Evolutionary conservation across 2,888 invertebrate genomes (phyloP), one percentile per base, ranked within the genome.

Genomic region (Chalcis sispes): DNA sequence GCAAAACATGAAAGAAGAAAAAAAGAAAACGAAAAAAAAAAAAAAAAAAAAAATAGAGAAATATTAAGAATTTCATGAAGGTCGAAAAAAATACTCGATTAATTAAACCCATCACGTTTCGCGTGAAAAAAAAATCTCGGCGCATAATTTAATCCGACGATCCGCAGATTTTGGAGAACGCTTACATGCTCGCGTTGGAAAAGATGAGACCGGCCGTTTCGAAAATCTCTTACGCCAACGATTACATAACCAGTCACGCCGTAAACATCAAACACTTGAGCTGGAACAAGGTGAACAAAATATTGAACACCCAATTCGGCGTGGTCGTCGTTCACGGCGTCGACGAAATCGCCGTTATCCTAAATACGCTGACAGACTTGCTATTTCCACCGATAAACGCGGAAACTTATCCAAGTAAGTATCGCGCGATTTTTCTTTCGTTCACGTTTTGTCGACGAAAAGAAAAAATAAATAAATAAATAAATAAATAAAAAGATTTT

Each of bases 331-430:
- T 94, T 23, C 90, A 90, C 80, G 91, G 93, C 69, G 91, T 95
- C 23, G 94, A 94, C 85, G 90, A 90, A 2, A 93, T 94, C 58
- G 92, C 94, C 20, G 90, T 91, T 1, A 88, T 93, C 75, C 94
- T 95, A 23, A 94, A 95, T 89, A 92, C 92, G 75, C 90, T 94
- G 79, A 89, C 95, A 10, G 94, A 95, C 88, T 93, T 93, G 84
- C 95, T 94, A 86, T 91, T 95, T 80, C 95, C 93, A 25, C 89
- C 91, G 87, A 81, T 89, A 86, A 76, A 52, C 52, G 79, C 82
- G 20, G 85, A 85, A 56, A 13, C 79, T 18, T 29, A 65, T 3
- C 46, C 71, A 52, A 81, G 85, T 85, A 15, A 2, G 27, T 48
- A 8, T 79, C n/a, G 27, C 56, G n/a, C n/a, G n/a, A n/a, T n/a